Conservation (phyloP, 1,140 invertebrate genomes). For the Conus ventricosus region DNA sequence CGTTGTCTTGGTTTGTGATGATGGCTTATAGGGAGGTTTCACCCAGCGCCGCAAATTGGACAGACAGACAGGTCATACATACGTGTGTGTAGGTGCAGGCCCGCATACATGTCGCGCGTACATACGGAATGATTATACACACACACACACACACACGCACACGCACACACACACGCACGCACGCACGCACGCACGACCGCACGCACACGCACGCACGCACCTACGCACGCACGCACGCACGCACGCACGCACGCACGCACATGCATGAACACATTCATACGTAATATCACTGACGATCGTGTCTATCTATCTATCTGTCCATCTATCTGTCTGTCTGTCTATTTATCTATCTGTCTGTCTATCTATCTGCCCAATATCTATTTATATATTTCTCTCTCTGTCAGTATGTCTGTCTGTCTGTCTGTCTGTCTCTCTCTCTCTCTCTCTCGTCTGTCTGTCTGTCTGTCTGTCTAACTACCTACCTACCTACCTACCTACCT, state of each 20-base stretch:
- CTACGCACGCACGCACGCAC: slow-evolving; percentile 1
- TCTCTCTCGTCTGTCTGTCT: background rate
- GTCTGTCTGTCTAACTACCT: background rate
- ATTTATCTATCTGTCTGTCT: no score
- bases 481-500: background rate
- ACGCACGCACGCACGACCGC: background rate
- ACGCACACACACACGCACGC: slow-evolving; percentile 6
- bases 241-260: slow-evolving; percentile 12
- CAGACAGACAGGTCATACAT: no score
- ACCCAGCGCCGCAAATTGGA: background rate
- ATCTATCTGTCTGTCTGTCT: no score
- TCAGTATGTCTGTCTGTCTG: background rate
- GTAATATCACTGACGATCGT: background rate
- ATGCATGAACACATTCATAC: background rate
- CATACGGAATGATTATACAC: background rate
- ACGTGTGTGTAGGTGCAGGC: background rate
- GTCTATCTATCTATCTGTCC: no score
- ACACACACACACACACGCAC: slow-evolving; percentile 10
- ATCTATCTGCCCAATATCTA: no score
- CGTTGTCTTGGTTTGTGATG: no score
- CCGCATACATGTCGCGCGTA: background rate
- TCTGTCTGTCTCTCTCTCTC: background rate
- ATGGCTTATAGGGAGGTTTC: background rate
- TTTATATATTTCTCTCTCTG: background rate
- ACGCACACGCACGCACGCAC: slow-evolving; percentile 3